Conservation (phyloP, 2,888 invertebrate genomes). For the Barypeithes pellucidus region DNA sequence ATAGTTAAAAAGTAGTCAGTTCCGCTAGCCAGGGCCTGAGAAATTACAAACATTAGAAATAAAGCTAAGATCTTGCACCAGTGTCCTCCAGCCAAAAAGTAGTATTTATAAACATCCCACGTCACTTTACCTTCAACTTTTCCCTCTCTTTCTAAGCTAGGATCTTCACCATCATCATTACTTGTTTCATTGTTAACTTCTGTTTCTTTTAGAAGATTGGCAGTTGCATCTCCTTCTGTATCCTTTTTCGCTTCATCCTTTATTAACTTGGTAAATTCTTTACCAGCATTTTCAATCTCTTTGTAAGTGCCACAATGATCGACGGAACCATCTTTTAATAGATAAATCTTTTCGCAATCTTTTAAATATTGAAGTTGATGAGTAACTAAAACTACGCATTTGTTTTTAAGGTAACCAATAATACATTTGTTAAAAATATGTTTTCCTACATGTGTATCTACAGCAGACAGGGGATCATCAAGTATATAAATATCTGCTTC, state of each 20-base stretch:
- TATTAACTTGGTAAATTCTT: constrained; percentile 79
- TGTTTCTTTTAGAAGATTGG: constrained; percentile 6
- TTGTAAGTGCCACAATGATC: constrained; percentile 79
- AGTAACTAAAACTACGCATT: constrained; percentile 83
- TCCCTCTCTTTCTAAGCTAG: constrained; percentile 70
- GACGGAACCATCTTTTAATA: constrained; percentile 74
- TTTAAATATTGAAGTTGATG: constrained; percentile 80
- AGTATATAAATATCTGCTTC: constrained; percentile 88
- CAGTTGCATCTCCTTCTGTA: constrained; percentile 24
- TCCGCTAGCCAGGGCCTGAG: constrained; percentile 82
- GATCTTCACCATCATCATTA: not conserved
- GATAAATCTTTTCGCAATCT: constrained; percentile 73
- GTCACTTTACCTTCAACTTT: constrained; percentile 74
- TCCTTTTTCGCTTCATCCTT: constrained; percentile 56
- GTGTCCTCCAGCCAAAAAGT: constrained; percentile 82
- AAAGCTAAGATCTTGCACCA: constrained; percentile 68
- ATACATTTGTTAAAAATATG: constrained; percentile 89
- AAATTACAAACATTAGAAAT: constrained; percentile 74
- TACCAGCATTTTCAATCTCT: constrained; percentile 79
- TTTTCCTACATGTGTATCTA: constrained; percentile 89
- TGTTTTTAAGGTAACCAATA: constrained; percentile 75
- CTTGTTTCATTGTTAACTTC: constrained; percentile 57
- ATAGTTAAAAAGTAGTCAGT: constrained; percentile 86
- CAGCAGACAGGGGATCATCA: constrained; percentile 92
- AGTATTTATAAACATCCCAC: constrained; percentile 76